Conservation (phyloP, 2,113 vertebrate genomes). For the Sapajus apella region DNA sequence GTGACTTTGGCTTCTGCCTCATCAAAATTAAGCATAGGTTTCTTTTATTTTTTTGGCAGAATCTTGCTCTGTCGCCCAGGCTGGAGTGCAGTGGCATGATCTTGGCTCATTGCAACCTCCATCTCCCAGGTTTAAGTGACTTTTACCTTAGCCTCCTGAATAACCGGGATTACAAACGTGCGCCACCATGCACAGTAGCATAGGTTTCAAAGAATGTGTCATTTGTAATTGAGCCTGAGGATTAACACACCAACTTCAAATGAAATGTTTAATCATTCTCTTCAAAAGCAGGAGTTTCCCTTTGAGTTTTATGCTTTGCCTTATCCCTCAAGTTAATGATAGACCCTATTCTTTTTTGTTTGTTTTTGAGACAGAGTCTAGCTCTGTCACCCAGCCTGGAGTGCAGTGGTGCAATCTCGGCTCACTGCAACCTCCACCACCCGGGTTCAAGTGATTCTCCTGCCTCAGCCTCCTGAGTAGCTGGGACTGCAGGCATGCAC, state of each 20-base stretch:
- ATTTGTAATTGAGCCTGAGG: slow-evolving; percentile 7
- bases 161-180: too few relatives aligned
- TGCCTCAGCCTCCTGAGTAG: too few relatives aligned
- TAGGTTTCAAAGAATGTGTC: not conserved
- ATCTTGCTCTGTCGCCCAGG: too few relatives aligned
- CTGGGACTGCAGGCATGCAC: too few relatives aligned
- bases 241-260: slow-evolving; percentile 38
- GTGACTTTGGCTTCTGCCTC: slow-evolving; percentile 30
- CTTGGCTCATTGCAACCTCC: too few relatives aligned
- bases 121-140: too few relatives aligned
- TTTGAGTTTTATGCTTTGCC: not conserved
- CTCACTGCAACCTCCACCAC: too few relatives aligned
- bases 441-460: too few relatives aligned
- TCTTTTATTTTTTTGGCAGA: not conserved
- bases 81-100: too few relatives aligned
- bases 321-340: not conserved
- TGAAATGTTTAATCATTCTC: slow-evolving; percentile 17
- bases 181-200: not conserved
- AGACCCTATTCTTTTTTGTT: not conserved
- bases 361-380: not conserved
- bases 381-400: too few relatives aligned
- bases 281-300: slow-evolving; percentile 34
- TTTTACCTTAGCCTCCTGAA: too few relatives aligned
- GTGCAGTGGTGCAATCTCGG: too few relatives aligned
- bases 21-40: not conserved